A percentile compares a stretch with the other conserved stretches of the same genome.
Evolutionary conservation across 2,797 vertebrate genomes (phyloP).

Genomic region (Sylvilagus floridanus): DNA sequence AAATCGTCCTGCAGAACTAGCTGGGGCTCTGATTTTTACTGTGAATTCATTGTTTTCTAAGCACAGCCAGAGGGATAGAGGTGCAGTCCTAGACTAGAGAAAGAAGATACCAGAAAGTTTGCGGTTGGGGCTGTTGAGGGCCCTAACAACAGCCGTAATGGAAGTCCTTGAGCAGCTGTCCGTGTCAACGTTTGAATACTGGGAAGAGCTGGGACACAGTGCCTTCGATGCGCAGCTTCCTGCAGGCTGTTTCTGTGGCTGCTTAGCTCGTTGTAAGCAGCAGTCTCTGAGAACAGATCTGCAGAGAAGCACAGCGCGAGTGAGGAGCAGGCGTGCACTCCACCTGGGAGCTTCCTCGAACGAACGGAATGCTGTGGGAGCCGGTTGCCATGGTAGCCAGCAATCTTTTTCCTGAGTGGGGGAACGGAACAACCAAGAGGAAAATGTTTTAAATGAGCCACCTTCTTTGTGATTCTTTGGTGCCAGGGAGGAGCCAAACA

Average conservation of each 20-base stretch:
- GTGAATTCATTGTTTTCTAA: conserved; percentile 50
- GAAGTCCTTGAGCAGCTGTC: neutral
- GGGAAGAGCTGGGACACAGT: neutral
- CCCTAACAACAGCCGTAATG: neutral
- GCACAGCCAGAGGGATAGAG: neutral
- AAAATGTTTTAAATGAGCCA: conserved; percentile 76
- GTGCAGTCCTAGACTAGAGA: conserved; percentile 14
- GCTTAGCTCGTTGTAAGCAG: conserved; percentile 23
- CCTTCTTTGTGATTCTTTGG: conserved; percentile 66
- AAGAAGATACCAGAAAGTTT: conserved; percentile 54
- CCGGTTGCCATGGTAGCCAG: conserved; percentile 79
- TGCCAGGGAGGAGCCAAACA: conserved; percentile 64
- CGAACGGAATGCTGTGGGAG: conserved; percentile 69
- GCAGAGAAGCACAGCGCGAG: conserved; percentile 10
- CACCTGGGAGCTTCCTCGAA: conserved; percentile 69
- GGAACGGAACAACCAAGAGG: conserved; percentile 67
- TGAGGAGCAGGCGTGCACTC: conserved; percentile 16
- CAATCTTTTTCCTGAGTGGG: conserved; percentile 80
- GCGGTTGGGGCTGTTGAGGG: neutral
- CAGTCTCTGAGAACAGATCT: conserved; percentile 24
- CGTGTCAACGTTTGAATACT: neutral
- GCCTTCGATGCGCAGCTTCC: neutral
- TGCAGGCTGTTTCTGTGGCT: neutral
- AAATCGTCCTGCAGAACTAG: neutral
- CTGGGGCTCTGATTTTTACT: conserved; percentile 42